Conservation (phyloP, 2,797 vertebrate species). For the Gymnodraco acuticeps region DNA sequence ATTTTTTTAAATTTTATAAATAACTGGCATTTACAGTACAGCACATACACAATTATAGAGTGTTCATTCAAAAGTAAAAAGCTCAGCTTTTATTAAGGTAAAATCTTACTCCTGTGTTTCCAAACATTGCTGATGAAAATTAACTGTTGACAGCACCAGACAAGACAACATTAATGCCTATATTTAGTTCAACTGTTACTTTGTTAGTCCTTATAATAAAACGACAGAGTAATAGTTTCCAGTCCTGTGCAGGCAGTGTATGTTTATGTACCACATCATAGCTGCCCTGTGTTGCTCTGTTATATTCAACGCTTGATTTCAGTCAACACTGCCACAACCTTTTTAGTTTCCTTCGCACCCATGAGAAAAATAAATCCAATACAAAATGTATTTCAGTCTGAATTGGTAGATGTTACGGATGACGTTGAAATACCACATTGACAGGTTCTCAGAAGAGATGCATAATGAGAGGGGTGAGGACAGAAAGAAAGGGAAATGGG, state of each 20-base stretch:
- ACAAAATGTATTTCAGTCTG: slow-evolving; percentile 54
- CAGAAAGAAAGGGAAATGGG: slow-evolving; percentile 65
- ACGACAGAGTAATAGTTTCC: neutral
- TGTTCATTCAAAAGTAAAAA: neutral
- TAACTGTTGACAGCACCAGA: neutral
- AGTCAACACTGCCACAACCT: slow-evolving; percentile 22
- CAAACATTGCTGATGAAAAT: neutral
- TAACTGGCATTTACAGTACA: neutral
- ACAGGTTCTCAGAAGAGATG: slow-evolving; percentile 61
- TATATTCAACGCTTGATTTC: slow-evolving; percentile 37
- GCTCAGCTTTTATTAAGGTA: neutral
- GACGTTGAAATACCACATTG: slow-evolving; percentile 61
- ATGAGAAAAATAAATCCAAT: slow-evolving; percentile 46
- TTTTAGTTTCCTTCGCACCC: slow-evolving; percentile 21
- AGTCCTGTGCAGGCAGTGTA: slow-evolving; percentile 2
- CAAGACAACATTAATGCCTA: neutral
- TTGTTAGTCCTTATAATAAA: neutral
- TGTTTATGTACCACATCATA: slow-evolving; percentile 8
- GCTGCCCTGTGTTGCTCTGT: neutral
- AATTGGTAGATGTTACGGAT: slow-evolving; percentile 44
- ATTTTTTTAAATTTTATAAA: neutral
- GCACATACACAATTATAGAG: neutral
- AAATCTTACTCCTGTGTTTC: neutral
- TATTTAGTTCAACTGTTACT: neutral
- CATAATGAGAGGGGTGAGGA: slow-evolving; percentile 59